Evolutionary conservation across 2,797 vertebrate species (phyloP).

Genomic region (Myiotriccus ornatus): DNA sequence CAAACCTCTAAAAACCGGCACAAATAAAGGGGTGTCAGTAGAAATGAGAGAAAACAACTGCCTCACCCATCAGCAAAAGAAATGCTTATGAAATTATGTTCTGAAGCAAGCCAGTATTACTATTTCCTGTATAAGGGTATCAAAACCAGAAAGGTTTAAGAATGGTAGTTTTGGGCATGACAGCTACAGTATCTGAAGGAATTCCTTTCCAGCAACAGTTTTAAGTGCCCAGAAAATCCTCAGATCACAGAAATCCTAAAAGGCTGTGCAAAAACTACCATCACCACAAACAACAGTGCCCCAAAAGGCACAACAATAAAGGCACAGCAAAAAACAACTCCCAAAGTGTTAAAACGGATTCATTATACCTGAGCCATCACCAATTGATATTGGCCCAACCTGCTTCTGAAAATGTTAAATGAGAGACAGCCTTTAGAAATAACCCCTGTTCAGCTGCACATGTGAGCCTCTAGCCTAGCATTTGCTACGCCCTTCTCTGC

Average conservation of each 20-base stretch:
- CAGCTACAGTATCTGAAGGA: not conserved
- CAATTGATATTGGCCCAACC: not conserved
- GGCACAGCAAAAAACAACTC: not conserved
- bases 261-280: not conserved
- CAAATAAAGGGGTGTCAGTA: not conserved
- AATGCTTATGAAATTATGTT: not conserved
- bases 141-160: not conserved
- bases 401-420: not conserved
- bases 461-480: not conserved
- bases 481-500: not conserved
- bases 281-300: not conserved
- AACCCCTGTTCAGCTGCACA: not conserved
- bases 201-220: not conserved
- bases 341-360: not conserved
- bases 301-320: not conserved
- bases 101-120: not conserved
- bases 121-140: not conserved
- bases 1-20: not conserved
- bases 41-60: not conserved
- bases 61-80: not conserved
- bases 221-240: not conserved
- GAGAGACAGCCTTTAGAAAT: not conserved
- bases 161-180: not conserved
- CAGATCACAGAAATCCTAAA: not conserved
- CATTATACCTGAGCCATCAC: not conserved